Evolutionary conservation across 2,888 invertebrate genomes (phyloP).

Genomic region (Drosophila maculinotata): DNA sequence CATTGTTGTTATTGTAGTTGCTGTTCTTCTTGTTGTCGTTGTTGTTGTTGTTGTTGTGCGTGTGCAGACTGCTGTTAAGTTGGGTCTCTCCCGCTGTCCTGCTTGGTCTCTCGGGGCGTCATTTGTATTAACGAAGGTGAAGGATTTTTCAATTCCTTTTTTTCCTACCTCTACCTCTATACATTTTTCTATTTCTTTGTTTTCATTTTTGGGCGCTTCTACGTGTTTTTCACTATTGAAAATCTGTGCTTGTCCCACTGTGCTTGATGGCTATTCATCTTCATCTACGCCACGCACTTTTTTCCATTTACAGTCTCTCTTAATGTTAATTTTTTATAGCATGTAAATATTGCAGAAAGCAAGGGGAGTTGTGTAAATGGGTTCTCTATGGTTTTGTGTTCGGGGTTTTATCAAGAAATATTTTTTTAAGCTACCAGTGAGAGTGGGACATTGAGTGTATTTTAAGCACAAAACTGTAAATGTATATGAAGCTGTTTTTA

Average conservation of each 20-base stretch:
- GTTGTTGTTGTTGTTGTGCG: conserved; percentile 42
- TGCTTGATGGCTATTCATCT: conserved; percentile 52
- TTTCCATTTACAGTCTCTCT: conserved; percentile 63
- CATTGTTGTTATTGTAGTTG: conserved; percentile 39
- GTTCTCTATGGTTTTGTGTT: not conserved
- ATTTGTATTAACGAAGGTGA: conserved; percentile 83
- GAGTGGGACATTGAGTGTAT: not conserved
- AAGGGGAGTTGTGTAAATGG: not conserved
- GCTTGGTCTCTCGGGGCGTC: conserved; percentile 80
- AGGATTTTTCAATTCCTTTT: conserved; percentile 78
- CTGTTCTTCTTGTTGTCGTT: conserved; percentile 38
- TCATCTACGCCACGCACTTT: conserved; percentile 64
- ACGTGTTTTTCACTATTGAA: conserved; percentile 12
- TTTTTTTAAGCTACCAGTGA: not conserved
- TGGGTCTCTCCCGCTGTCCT: conserved; percentile 8
- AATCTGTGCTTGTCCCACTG: conserved; percentile 37
- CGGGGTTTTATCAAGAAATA: not conserved
- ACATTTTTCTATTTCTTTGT: conserved; percentile 40
- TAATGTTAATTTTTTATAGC: conserved; percentile 74
- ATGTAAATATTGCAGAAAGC: conserved; percentile 66
- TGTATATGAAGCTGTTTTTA: too few relatives aligned
- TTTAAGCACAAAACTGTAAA: not conserved
- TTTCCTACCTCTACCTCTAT: conserved; percentile 9
- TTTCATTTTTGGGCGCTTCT: conserved; percentile 33
- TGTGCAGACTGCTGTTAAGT: conserved; percentile 52